phyloP scores from a whole-genome alignment of 35 echinoderm and acorn worm genomes.

The Ptychodera flava region DNA sequence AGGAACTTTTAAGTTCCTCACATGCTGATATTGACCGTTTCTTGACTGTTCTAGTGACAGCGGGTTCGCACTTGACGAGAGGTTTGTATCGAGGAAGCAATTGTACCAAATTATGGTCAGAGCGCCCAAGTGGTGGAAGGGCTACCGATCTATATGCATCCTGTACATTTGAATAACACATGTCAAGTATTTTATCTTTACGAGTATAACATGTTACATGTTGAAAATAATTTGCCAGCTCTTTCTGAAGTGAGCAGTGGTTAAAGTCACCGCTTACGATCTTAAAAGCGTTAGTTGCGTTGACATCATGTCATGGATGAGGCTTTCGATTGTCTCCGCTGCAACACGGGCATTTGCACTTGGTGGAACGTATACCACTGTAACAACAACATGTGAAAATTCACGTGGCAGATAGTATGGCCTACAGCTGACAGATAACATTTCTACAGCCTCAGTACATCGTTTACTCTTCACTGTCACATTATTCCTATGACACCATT shows the following conservation, averaged over 20 bases:
- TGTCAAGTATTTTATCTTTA: constrained; percentile 13
- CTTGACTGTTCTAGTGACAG: no score
- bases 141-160: constrained; percentile 10
- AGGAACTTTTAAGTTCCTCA: no score
- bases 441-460: constrained; percentile 4
- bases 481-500: constrained; percentile 26
- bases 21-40: no score
- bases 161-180: constrained; percentile 13
- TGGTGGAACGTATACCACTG: neutral
- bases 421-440: constrained; percentile 12
- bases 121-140: constrained; percentile 9
- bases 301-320: constrained; percentile 16
- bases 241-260: neutral
- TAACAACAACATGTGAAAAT: no score
- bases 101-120: constrained; percentile 21
- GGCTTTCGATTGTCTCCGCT: neutral
- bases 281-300: constrained; percentile 21
- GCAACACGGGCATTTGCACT: neutral
- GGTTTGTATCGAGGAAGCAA: constrained; percentile 23
- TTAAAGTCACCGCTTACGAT: constrained; percentile 39
- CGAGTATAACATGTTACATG: constrained; percentile 5
- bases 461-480: neutral
- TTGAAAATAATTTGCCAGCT: neutral
- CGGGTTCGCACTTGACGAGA: constrained; percentile 8
- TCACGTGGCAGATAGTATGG: constrained; percentile 25